A percentile compares a stretch with the other conserved stretches of the same genome.
Conservation (phyloP, 2,888 invertebrate species). For the Drosophila multiciliata region DNA sequence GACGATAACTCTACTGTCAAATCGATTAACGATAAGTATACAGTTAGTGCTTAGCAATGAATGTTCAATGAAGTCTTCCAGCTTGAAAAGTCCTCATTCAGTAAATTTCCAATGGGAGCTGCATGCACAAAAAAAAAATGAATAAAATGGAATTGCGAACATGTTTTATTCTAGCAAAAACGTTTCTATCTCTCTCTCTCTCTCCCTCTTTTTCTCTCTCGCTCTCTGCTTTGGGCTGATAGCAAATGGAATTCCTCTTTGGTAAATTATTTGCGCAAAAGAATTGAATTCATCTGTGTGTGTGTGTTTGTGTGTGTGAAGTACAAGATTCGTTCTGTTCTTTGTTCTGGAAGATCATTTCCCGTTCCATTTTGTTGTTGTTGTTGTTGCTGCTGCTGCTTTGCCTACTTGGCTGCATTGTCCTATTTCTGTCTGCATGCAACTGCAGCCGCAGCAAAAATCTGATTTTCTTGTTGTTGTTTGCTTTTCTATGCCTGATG, state of each 20-base stretch:
- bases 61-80: not conserved
- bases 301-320: conserved; percentile 4
- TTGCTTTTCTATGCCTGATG: conserved; percentile 28
- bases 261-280: conserved; percentile 42
- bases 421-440: conserved; percentile 59
- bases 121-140: conserved; percentile 17
- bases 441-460: conserved; percentile 22
- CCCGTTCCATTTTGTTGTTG: conserved; percentile 26
- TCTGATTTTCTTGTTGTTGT: conserved; percentile 25
- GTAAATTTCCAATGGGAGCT: conserved; percentile 19
- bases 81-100: conserved; percentile 20
- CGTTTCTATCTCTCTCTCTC: conserved; percentile 6
- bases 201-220: not conserved
- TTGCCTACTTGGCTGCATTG: conserved; percentile 61
- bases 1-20: not conserved
- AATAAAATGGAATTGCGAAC: conserved; percentile 17
- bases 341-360: conserved; percentile 44
- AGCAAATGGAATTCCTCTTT: conserved; percentile 43
- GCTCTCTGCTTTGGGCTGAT: not conserved
- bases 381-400: conserved; percentile 9
- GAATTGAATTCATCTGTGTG: conserved; percentile 21
- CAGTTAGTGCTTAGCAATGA: not conserved
- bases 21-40: not conserved
- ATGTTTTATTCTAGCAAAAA: conserved; percentile 11
- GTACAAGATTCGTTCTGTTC: conserved; percentile 18